Conservation (phyloP, 2,113 vertebrate species). For the Paracanthobrama guichenoti region DNA sequence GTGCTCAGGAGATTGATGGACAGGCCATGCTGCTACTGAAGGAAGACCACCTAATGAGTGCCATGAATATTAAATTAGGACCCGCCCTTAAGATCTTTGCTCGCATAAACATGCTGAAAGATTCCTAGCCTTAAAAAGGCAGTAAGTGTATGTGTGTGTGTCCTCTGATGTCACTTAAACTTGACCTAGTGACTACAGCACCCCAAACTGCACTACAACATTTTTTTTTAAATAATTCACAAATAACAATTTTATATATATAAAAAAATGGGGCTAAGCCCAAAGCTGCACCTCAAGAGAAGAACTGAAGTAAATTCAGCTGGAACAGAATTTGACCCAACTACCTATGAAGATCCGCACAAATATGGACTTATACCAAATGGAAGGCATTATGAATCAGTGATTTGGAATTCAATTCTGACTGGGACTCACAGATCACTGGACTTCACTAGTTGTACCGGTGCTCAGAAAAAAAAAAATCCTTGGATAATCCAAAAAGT, state of each 20-base stretch:
- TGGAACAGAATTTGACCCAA: not conserved
- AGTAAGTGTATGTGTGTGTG: conserved; percentile 34
- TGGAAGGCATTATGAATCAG: conserved; percentile 23
- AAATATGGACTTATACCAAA: conserved; percentile 24
- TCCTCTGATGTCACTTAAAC: conserved; percentile 33
- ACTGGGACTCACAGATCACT: not conserved
- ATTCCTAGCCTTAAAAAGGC: conserved; percentile 82
- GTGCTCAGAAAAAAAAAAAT: not conserved
- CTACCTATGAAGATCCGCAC: conserved; percentile 48
- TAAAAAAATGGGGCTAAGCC: conserved; percentile 20
- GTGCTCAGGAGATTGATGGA: conserved; percentile 94
- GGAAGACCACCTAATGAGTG: conserved; percentile 97
- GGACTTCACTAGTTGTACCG: not conserved
- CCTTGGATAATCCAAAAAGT: not conserved
- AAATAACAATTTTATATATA: not conserved
- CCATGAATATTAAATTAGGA: conserved; percentile 98
- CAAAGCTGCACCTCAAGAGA: conserved; percentile 28
- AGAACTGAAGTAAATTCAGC: conserved; percentile 28
- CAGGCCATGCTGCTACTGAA: conserved; percentile 93
- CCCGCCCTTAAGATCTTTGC: conserved; percentile 96
- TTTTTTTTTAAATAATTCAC: not conserved
- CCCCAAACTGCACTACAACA: conserved; percentile 52
- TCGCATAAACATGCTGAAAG: conserved; percentile 95
- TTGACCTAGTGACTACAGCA: conserved; percentile 35
- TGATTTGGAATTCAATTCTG: conserved; percentile 5